A percentile compares a stretch with the other conserved stretches of the same genome.
Conservation (phyloP, 2,888 invertebrate species). For the Peribatodes rhomboidaria region DNA sequence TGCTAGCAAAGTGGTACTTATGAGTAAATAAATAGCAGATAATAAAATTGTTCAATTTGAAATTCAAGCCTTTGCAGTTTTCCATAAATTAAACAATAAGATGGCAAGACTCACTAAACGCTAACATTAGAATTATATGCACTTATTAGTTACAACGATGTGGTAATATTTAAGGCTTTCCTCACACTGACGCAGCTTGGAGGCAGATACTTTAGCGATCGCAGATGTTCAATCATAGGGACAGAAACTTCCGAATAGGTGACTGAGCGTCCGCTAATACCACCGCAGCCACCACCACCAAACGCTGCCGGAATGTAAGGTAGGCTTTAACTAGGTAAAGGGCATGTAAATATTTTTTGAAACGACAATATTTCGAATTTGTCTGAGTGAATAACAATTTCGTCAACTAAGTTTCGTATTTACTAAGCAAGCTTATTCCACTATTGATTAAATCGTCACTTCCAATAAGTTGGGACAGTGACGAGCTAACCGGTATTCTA, state of each 20-base stretch:
- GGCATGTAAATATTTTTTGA: background rate
- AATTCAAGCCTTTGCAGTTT: slow-evolving; percentile 63
- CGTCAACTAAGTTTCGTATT: background rate
- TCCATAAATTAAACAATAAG: slow-evolving; percentile 70
- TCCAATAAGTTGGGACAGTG: background rate
- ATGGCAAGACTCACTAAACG: slow-evolving; percentile 85
- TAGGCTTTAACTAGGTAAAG: too few relatives aligned
- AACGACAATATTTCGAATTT: background rate
- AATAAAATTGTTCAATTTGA: slow-evolving; percentile 22
- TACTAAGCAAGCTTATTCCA: background rate
- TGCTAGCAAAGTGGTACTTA: background rate
- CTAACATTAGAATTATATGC: slow-evolving; percentile 76
- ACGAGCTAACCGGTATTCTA: background rate
- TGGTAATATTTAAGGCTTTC: slow-evolving; percentile 4
- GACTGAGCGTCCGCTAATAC: too few relatives aligned
- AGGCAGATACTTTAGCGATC: too few relatives aligned
- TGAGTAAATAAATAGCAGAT: background rate
- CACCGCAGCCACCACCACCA: too few relatives aligned
- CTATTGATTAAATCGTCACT: background rate
- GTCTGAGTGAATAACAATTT: slow-evolving; percentile 7
- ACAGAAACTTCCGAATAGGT: too few relatives aligned
- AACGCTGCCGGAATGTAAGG: too few relatives aligned
- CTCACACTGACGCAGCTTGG: background rate
- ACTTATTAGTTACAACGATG: slow-evolving; percentile 33
- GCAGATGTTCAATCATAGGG: too few relatives aligned